Evolutionary conservation across 2,888 invertebrate genomes (phyloP).

Genomic region (Netelia fuscicornis): DNA sequence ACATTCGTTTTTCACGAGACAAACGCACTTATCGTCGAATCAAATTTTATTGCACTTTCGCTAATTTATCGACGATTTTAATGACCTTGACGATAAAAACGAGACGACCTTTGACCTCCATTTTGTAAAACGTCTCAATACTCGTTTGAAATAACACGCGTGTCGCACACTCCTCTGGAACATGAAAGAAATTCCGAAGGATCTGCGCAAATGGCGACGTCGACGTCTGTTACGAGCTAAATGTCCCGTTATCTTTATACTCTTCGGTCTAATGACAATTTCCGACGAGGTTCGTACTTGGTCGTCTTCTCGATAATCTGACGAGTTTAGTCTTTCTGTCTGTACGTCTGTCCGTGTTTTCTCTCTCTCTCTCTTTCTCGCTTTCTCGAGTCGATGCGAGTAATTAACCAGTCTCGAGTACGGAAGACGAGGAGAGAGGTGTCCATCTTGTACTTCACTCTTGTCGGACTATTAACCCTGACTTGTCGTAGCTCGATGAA

Average conservation of each 20-base stretch:
- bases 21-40: constrained; percentile 19
- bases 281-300: constrained; percentile 36
- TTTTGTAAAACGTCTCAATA: constrained; percentile 25
- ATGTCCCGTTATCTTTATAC: constrained; percentile 54
- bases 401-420: constrained; percentile 58
- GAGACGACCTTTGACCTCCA: constrained; percentile 41
- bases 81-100: constrained; percentile 14
- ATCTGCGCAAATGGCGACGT: constrained; percentile 26
- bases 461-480: constrained; percentile 44
- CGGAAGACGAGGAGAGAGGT: constrained; percentile 18
- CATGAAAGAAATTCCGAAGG: constrained; percentile 4
- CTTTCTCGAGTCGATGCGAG: constrained; percentile 20
- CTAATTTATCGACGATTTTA: constrained; percentile 1
- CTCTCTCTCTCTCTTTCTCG: not conserved
- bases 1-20: not conserved
- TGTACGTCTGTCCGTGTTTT: no score
- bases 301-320: constrained; percentile 4
- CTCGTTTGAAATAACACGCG: not conserved
- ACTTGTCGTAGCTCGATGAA: constrained; percentile 21
- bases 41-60: not conserved
- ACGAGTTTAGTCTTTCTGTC: not conserved
- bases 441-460: constrained; percentile 28
- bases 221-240: constrained; percentile 23
- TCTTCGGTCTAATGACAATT: constrained; percentile 28
- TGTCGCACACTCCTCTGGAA: not conserved